phyloP scores from a whole-genome alignment of 2,888 invertebrate species.

The Lamellibrachia columna region DNA sequence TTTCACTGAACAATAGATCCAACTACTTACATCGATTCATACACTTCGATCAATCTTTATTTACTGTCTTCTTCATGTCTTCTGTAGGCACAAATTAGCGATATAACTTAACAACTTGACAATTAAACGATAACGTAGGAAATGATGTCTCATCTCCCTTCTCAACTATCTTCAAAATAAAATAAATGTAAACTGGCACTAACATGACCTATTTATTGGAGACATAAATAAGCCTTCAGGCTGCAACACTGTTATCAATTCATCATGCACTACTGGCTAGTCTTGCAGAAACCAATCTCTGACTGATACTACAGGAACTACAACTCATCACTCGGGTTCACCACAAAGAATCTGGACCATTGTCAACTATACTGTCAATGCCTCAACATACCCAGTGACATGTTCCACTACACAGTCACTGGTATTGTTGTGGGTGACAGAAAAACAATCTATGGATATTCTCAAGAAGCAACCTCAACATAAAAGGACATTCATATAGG shows the following conservation, averaged over 20 bases:
- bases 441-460: background rate
- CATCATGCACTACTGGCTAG: background rate
- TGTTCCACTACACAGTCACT: background rate
- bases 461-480: background rate
- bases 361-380: background rate
- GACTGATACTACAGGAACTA: background rate
- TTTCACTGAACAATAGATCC: too few species aligned
- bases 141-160: too few species aligned
- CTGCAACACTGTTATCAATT: background rate
- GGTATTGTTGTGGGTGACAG: background rate
- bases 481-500: background rate
- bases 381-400: background rate
- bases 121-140: too few species aligned
- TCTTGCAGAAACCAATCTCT: background rate
- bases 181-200: too few species aligned
- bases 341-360: background rate
- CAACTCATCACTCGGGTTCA: background rate
- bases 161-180: too few species aligned
- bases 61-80: too few species aligned
- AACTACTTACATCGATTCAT: too few species aligned
- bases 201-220: too few species aligned
- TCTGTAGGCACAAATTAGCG: too few species aligned
- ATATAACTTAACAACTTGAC: too few species aligned
- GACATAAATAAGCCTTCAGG: too few species aligned
- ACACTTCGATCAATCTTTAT: too few species aligned